Base-by-base conservation (phyloP, 2,888 invertebrate species). In the Nomada lathburiana region DNA sequence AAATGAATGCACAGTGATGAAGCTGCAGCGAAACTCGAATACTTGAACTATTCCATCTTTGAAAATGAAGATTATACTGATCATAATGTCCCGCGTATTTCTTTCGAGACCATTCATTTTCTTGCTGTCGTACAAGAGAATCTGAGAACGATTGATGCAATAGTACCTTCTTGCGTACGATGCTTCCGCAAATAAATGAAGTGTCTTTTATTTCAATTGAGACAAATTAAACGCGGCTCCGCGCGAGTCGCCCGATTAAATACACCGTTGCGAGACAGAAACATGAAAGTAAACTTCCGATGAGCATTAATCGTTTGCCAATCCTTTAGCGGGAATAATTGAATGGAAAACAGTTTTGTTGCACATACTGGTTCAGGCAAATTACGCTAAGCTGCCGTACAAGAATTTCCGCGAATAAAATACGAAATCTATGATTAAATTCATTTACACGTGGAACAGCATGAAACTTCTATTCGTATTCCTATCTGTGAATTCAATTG, bases 1-100 rank as follows among this genome's bases (percentile, higher is more conserved):
- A 85, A 88, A 87, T 73, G 81, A 83, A 85, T 82, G 84, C 77
- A 85, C 80, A 84, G 70, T 80, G 76, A 86, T 74, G 80, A 88
- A 88, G 84, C 83, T 87, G 84, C 83, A 84, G 82, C 80, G 70
- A 87, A 74, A 86, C 65, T 82, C 74, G 75, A 78, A 83, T 78
- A 85, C 63, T 87, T 69, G 75, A 85, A 78, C 85, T 75, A 87
- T 83, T 83, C 62, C 83, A 80, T 87, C 70, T 44, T 62, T 73
- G 68, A 69, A 82, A 82, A 47, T 73, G 70, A 75, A 81, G 59
- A 57, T 83, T 76, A 79, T 55, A 64, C 53, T 68, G 68, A 73
- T 83, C 74, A 65, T 64, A 80, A 68, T 62, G 57, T 71, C 20
- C 65, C 57, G 62, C 53, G 29, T 63, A 63, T 68, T 36, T 59